phyloP scores from a whole-genome alignment of 2,888 invertebrate genomes.

The Myopa tessellatipennis region DNA sequence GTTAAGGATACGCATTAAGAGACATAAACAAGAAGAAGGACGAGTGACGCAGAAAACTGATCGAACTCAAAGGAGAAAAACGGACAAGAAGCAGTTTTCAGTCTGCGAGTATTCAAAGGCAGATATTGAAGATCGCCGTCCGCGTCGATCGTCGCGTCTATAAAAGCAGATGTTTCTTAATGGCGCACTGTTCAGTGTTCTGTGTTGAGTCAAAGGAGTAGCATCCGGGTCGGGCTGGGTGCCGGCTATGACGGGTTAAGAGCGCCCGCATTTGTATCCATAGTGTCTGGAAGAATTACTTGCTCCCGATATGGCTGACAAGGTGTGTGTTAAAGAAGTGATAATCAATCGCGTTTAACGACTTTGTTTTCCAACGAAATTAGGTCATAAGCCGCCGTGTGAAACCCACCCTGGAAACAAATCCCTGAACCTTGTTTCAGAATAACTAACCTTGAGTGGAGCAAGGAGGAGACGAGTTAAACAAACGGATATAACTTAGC shows the following conservation, averaged over 20 bases:
- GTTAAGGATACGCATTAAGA: neutral
- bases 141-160: slow-evolving; percentile 49
- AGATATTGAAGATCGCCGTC: slow-evolving; percentile 8
- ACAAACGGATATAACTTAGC: no score
- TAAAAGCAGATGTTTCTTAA: slow-evolving; percentile 56
- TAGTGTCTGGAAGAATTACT: slow-evolving; percentile 18
- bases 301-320: slow-evolving; percentile 48
- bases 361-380: neutral
- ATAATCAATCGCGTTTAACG: neutral
- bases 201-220: slow-evolving; percentile 66
- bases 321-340: slow-evolving; percentile 47
- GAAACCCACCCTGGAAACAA: neutral
- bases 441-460: neutral
- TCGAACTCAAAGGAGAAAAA: slow-evolving; percentile 48
- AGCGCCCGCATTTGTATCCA: slow-evolving; percentile 24
- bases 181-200: slow-evolving; percentile 65
- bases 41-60: slow-evolving; percentile 46
- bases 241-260: slow-evolving; percentile 22
- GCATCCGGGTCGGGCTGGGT: slow-evolving; percentile 38
- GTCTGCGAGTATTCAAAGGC: neutral
- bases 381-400: no score
- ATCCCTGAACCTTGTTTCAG: no score
- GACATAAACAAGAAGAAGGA: slow-evolving; percentile 1
- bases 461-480: neutral
- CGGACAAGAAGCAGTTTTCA: slow-evolving; percentile 26